Conservation (phyloP, 2,797 vertebrate species). For the Pteronotus mesoamericanus region DNA sequence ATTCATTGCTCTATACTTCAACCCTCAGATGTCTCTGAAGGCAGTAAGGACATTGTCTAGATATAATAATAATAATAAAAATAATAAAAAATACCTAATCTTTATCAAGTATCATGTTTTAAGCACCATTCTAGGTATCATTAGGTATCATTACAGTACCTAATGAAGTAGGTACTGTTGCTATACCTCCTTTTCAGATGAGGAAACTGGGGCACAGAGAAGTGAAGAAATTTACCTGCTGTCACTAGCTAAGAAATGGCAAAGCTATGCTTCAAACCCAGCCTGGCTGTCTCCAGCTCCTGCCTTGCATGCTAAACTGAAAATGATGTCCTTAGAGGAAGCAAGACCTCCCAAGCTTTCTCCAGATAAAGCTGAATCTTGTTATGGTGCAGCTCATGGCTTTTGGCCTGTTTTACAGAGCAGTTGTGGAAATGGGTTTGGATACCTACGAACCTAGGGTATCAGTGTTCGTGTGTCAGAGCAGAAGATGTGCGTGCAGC, state of each 20-base stretch:
- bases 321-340: neutral
- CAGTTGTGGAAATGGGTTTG: neutral
- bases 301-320: neutral
- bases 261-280: neutral
- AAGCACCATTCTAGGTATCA: neutral
- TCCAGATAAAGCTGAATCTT: neutral
- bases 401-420: neutral
- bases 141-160: neutral
- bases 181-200: neutral
- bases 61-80: neutral
- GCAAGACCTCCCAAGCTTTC: neutral
- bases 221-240: neutral
- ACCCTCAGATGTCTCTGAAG: neutral
- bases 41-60: neutral
- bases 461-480: rapidly evolving
- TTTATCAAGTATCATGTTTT: neutral
- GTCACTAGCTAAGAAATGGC: neutral
- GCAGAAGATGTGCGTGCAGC: neutral
- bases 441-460: neutral
- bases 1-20: neutral
- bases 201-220: neutral
- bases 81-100: no score
- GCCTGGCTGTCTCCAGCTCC: neutral
- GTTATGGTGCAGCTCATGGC: neutral
- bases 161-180: neutral